Evolutionary conservation across 1,140 invertebrate genomes (phyloP).

Genomic region (Galleria mellonella): DNA sequence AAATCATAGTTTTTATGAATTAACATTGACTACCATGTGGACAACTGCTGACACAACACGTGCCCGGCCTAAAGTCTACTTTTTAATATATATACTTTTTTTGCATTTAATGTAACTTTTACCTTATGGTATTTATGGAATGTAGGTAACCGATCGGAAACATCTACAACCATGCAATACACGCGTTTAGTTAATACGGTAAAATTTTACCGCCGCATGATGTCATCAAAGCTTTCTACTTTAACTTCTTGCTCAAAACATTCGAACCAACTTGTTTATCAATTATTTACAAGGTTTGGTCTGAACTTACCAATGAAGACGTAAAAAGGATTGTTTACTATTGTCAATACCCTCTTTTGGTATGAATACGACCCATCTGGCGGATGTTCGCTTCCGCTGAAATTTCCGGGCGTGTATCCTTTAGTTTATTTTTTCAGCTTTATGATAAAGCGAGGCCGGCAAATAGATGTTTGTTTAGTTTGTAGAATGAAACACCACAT

Average conservation of each 20-base stretch:
- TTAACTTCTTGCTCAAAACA: not conserved
- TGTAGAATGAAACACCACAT: slow-evolving; percentile 24
- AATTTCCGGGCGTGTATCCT: slow-evolving; percentile 54
- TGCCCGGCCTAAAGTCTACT: too few species aligned
- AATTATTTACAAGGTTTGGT: not conserved
- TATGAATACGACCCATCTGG: slow-evolving; percentile 61
- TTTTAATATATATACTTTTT: too few species aligned
- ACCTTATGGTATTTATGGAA: too few species aligned
- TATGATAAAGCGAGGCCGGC: slow-evolving; percentile 33
- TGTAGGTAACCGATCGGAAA: too few species aligned
- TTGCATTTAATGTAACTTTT: too few species aligned
- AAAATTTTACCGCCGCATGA: too few species aligned
- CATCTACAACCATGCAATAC: too few species aligned
- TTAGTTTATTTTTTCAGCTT: slow-evolving; percentile 57
- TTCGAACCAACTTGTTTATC: slow-evolving; percentile 6
- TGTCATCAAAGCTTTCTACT: not conserved
- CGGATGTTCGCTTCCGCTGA: slow-evolving; percentile 65
- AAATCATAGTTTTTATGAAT: too few species aligned
- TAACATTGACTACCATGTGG: too few species aligned
- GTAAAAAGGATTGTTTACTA: slow-evolving; percentile 16
- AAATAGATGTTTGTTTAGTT: slow-evolving; percentile 31
- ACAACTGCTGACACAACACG: too few species aligned
- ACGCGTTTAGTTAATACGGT: too few species aligned
- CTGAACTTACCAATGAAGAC: not conserved
- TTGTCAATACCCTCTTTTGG: slow-evolving; percentile 17